phyloP scores from a whole-genome alignment of 2,797 vertebrate genomes.

The Rhadinocentrus ornatus region DNA sequence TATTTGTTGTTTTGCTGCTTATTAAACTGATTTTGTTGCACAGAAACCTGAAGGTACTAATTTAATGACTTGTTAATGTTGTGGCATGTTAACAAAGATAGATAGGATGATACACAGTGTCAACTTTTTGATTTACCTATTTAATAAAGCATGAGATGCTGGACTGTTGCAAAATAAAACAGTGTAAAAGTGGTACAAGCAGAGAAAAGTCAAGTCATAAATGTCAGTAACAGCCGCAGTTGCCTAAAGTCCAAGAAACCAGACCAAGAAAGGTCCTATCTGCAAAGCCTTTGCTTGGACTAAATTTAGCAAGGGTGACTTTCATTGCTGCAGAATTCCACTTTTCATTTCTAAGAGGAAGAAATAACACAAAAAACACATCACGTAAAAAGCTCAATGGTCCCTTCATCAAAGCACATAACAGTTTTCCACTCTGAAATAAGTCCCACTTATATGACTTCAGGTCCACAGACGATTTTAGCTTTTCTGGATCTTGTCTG shows the following conservation, averaged over 20 bases:
- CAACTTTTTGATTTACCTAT: background rate
- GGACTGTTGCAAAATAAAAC: background rate
- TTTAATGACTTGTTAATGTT: background rate
- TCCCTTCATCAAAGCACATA: background rate
- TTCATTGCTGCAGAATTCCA: background rate
- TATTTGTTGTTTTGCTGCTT: slow-evolving; percentile 10
- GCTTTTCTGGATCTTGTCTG: background rate
- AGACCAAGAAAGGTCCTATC: background rate
- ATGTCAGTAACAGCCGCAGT: slow-evolving; percentile 3
- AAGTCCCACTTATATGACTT: too few species aligned
- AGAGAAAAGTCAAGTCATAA: background rate
- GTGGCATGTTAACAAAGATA: background rate
- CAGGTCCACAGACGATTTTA: background rate
- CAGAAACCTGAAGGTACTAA: slow-evolving; percentile 6
- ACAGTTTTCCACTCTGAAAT: background rate
- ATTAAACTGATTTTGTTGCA: slow-evolving; percentile 5
- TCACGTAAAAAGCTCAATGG: background rate
- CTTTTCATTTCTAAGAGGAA: background rate
- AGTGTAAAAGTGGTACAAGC: background rate
- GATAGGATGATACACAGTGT: background rate
- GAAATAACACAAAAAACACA: background rate
- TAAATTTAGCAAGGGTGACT: background rate
- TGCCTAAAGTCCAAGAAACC: background rate
- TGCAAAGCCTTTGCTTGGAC: background rate
- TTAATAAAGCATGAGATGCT: background rate